Evolutionary conservation across 2,888 invertebrate species (phyloP).

Genomic region (Clanis bilineata): DNA sequence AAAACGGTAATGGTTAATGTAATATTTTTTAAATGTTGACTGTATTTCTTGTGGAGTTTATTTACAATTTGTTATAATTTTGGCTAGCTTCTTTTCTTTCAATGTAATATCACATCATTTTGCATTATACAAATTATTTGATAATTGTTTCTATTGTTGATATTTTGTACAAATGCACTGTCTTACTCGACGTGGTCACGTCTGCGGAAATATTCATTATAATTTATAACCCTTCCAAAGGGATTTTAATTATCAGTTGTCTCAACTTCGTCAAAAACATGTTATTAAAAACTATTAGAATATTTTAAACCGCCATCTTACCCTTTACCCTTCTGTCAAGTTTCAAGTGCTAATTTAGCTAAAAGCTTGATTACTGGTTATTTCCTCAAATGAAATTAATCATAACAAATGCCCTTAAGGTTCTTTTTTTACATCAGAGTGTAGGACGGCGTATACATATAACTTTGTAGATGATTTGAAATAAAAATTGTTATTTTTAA

Average conservation of each 20-base stretch:
- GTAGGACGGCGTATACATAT: neutral
- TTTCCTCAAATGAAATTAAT: constrained; percentile 53
- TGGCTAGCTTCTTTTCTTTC: neutral
- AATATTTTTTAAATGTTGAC: neutral
- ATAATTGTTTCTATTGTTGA: neutral
- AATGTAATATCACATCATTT: neutral
- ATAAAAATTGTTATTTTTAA: constrained; percentile 25
- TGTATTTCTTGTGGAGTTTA: too few relatives aligned
- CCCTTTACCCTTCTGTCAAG: constrained; percentile 53
- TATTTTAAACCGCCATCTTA: constrained; percentile 59
- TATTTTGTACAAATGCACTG: neutral
- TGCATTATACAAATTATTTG: neutral
- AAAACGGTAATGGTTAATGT: neutral
- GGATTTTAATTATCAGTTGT: constrained; percentile 73
- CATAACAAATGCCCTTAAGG: constrained; percentile 31
- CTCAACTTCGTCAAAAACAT: constrained; percentile 62
- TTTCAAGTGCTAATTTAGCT: constrained; percentile 65
- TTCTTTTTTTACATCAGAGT: constrained; percentile 21
- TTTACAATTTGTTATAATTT: too few relatives aligned
- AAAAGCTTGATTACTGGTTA: constrained; percentile 69
- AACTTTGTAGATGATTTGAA: constrained; percentile 15
- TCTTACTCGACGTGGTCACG: constrained; percentile 1
- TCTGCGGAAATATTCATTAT: constrained; percentile 33
- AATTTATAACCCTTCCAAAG: constrained; percentile 39
- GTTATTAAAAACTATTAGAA: constrained; percentile 79